Percentiles rank a stretch among this genome's conserved stretches.
Evolutionary conservation across 2,888 invertebrate species (phyloP).

Genomic region (Drosophila limbata): DNA sequence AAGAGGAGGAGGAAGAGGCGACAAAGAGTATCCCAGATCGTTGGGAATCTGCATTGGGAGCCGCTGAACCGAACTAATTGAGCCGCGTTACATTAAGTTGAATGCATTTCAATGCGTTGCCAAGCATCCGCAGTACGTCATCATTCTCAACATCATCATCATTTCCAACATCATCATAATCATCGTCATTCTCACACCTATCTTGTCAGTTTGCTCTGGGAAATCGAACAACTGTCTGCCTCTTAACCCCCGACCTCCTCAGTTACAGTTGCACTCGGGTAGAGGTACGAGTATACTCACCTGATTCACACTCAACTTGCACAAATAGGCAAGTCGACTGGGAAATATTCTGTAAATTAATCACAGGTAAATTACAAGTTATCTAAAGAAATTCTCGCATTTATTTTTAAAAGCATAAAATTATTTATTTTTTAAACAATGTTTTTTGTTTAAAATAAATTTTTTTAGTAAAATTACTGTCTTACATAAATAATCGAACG

Average conservation of each 20-base stretch:
- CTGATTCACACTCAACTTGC: conserved; percentile 13
- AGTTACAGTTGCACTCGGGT: conserved; percentile 19
- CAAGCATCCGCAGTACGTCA: conserved; percentile 58
- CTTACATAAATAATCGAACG: no score
- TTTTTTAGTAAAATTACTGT: no score
- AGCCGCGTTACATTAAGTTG: conserved; percentile 85
- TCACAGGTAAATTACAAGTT: not conserved
- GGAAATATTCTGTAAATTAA: not conserved
- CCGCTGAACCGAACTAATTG: conserved; percentile 85
- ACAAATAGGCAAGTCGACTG: not conserved
- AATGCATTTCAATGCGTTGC: conserved; percentile 84
- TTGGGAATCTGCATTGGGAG: conserved; percentile 78
- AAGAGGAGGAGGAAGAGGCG: conserved; percentile 19
- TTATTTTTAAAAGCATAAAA: no score
- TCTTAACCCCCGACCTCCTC: conserved; percentile 19
- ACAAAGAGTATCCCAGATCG: conserved; percentile 56
- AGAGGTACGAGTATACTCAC: conserved; percentile 19
- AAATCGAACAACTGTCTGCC: conserved; percentile 65
- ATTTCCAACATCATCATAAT: conserved; percentile 17
- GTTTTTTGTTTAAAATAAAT: no score
- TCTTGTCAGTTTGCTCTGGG: conserved; percentile 57
- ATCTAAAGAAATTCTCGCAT: no score
- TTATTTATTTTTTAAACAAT: no score
- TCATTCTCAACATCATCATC: conserved; percentile 24
- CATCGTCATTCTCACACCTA: conserved; percentile 39